Percentiles rank a stretch among this genome's conserved stretches.
Conservation (phyloP, 2,797 vertebrate genomes). For the Clarias pachynema region DNA sequence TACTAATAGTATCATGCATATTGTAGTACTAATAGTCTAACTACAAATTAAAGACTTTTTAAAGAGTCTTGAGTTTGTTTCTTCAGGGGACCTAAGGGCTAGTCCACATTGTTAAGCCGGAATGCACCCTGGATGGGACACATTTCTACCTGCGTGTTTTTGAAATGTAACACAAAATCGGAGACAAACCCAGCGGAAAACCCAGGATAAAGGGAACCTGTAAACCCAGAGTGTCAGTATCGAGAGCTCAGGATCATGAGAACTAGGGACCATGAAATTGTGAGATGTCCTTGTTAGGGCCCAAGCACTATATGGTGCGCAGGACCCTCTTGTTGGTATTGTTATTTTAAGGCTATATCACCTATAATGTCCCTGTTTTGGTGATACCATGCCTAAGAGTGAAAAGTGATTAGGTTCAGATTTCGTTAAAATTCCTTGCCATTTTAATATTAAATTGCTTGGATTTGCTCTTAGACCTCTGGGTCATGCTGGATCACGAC, state of each 20-base stretch:
- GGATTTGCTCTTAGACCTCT: not conserved
- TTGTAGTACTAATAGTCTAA: too few relatives aligned
- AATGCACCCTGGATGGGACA: not conserved
- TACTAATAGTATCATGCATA: too few relatives aligned
- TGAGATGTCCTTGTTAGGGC: not conserved
- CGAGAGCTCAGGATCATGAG: not conserved
- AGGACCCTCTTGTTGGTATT: not conserved
- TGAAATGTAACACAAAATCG: not conserved
- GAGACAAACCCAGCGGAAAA: not conserved
- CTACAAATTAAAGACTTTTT: too few relatives aligned
- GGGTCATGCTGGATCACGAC: not conserved
- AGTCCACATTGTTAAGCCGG: too few relatives aligned
- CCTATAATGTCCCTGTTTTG: not conserved
- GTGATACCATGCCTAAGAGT: not conserved
- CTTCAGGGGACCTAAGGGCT: too few relatives aligned
- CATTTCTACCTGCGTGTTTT: not conserved
- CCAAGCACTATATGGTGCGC: too few relatives aligned
- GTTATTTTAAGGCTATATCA: not conserved
- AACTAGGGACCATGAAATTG: not conserved
- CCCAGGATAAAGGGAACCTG: not conserved
- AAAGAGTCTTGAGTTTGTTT: too few relatives aligned
- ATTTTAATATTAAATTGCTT: constrained; percentile 7
- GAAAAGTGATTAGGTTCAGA: not conserved
- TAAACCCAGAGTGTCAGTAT: not conserved
- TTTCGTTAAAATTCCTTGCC: not conserved